Evolutionary conservation across 2,888 invertebrate species (phyloP).

Genomic region (Plagodis pulveraria): DNA sequence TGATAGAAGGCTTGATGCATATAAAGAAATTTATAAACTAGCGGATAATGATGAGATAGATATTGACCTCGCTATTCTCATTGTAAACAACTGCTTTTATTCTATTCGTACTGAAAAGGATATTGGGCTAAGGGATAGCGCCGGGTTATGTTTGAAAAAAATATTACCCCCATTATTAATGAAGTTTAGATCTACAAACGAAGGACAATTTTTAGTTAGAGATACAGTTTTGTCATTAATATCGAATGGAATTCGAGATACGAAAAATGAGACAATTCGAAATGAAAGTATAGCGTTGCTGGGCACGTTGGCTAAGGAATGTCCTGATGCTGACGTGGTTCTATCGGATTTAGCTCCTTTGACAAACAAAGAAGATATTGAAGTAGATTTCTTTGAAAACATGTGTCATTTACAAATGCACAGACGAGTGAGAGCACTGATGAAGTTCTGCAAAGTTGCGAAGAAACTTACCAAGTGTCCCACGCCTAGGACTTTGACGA

Average conservation of each 20-base stretch:
- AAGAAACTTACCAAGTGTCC: conserved; percentile 86
- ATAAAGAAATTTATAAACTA: conserved; percentile 87
- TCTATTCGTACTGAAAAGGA: conserved; percentile 92
- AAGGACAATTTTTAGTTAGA: conserved; percentile 88
- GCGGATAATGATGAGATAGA: conserved; percentile 81
- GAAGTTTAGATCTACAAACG: conserved; percentile 79
- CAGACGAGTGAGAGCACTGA: conserved; percentile 92
- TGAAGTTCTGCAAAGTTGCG: conserved; percentile 89
- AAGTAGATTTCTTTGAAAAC: conserved; percentile 98
- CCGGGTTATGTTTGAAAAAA: conserved; percentile 89
- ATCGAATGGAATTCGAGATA: conserved; percentile 89
- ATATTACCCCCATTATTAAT: conserved; percentile 87
- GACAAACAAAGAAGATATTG: conserved; percentile 89
- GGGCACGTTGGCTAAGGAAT: conserved; percentile 90
- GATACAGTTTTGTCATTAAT: conserved; percentile 90
- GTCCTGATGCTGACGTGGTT: conserved; percentile 88
- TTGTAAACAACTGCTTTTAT: conserved; percentile 93
- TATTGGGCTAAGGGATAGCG: conserved; percentile 91
- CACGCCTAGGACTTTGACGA: conserved; percentile 89
- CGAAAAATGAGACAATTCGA: conserved; percentile 88
- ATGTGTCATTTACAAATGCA: conserved; percentile 95
- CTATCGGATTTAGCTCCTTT: conserved; percentile 89
- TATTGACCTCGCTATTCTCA: conserved; percentile 87
- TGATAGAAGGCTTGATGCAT: conserved; percentile 91
- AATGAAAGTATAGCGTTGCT: conserved; percentile 92